These are phyloP conservation scores for Grapholita molesta DNA, from an alignment of 1,140 invertebrate genomes.

Conservation along the genomic window DNA sequence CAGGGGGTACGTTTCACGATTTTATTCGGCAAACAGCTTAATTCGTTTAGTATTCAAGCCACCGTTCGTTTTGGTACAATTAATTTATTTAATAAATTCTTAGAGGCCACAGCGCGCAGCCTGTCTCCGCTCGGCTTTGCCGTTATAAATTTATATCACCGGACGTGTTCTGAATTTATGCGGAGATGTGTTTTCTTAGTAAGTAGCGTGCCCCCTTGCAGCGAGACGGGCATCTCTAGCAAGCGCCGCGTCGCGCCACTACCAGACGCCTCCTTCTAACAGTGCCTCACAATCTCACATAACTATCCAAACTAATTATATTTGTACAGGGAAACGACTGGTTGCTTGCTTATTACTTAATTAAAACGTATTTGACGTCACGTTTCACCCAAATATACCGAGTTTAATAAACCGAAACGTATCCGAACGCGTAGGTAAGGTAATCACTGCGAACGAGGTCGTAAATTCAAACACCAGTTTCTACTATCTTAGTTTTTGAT, in stretches of 20 bases:
- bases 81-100: slow-evolving; percentile 72
- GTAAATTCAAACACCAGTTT: not conserved
- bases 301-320: slow-evolving; percentile 4
- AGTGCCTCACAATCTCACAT: not conserved
- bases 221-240: not conserved
- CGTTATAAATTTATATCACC: slow-evolving; percentile 64
- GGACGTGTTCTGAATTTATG: slow-evolving; percentile 62
- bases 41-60: slow-evolving; percentile 45
- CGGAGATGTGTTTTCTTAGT: slow-evolving; percentile 51
- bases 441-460: slow-evolving; percentile 1
- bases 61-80: slow-evolving; percentile 59
- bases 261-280: slow-evolving; percentile 11
- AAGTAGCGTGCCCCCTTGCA: slow-evolving; percentile 26
- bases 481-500: not conserved
- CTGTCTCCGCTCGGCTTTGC: slow-evolving; percentile 50
- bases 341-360: slow-evolving; percentile 14
- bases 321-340: not conserved
- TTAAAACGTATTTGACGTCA: slow-evolving; percentile 14
- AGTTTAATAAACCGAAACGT: slow-evolving; percentile 7
- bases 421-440: not conserved
- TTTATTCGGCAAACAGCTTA: slow-evolving; percentile 16
- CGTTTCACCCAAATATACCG: slow-evolving; percentile 8
- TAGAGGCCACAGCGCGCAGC: slow-evolving; percentile 44
- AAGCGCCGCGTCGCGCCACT: slow-evolving; percentile 13
- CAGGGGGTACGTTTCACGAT: not conserved